These are phyloP conservation scores for Trilocha varians DNA, from an alignment of 2,888 invertebrate genomes.

Conservation along the genomic window DNA sequence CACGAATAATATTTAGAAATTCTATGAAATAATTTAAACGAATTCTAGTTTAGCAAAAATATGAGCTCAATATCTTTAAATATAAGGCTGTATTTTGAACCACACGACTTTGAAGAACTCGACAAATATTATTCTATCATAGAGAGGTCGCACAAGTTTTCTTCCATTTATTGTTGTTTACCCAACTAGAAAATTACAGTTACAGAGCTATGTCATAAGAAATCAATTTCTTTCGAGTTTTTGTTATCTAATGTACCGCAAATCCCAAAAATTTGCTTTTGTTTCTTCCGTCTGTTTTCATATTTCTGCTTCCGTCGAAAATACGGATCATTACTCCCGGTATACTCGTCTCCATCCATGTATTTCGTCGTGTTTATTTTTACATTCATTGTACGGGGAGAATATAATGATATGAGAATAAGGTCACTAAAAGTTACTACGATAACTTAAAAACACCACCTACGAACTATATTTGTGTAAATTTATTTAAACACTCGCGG, in stretches of 20 bases:
- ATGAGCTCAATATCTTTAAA: not conserved
- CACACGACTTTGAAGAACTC: not conserved
- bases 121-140: conserved; percentile 1
- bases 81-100: not conserved
- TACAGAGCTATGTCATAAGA: conserved; percentile 19
- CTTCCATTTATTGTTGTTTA: conserved; percentile 30
- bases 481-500: too few species aligned
- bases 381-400: too few species aligned
- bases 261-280: not conserved
- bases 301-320: not conserved
- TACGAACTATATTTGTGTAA: too few species aligned
- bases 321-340: not conserved
- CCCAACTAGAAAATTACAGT: conserved; percentile 26
- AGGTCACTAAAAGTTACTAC: too few species aligned
- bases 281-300: not conserved
- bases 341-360: not conserved
- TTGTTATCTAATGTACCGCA: not conserved
- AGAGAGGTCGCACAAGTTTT: conserved; percentile 24
- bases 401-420: too few species aligned
- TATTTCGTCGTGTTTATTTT: too few species aligned
- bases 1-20: too few species aligned
- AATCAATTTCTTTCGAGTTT: conserved; percentile 11
- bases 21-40: too few species aligned
- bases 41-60: not conserved
- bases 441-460: too few species aligned